A percentile compares a stretch with the other conserved stretches of the same genome.
Conservation (phyloP, 2,797 vertebrate species). For the Pangasius mekongensis region DNA sequence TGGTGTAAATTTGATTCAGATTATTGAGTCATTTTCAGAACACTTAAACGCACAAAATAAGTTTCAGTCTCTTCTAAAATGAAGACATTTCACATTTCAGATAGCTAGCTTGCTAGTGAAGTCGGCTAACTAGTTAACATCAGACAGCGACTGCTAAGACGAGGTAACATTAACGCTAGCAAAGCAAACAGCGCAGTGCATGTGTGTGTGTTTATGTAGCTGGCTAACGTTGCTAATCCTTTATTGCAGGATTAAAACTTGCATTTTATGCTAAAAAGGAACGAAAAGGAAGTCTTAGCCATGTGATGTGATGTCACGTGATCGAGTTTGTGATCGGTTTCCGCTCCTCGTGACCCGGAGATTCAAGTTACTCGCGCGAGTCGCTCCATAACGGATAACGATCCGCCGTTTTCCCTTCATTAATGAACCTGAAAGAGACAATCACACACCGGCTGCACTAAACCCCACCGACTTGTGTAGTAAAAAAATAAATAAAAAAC, state of each 20-base stretch:
- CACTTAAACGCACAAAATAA: too few species aligned
- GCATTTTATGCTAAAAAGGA: not conserved
- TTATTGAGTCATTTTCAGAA: too few species aligned
- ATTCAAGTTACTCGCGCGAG: not conserved
- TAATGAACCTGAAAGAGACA: slow-evolving; percentile 47
- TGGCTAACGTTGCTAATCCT: not conserved
- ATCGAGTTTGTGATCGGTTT: not conserved
- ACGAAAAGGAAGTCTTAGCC: not conserved
- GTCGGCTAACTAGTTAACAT: not conserved
- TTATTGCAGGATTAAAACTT: not conserved
- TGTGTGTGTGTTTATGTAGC: not conserved
- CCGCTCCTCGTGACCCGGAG: not conserved
- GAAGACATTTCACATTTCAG: not conserved
- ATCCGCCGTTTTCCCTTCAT: not conserved
- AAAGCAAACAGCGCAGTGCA: not conserved
- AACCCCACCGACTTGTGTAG: not conserved
- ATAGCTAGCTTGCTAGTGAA: not conserved
- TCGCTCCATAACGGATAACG: not conserved
- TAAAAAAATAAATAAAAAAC: not conserved
- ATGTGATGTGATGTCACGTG: not conserved
- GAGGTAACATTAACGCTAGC: not conserved
- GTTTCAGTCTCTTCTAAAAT: not conserved
- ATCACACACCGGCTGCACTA: slow-evolving; percentile 51
- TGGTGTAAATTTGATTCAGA: not conserved
- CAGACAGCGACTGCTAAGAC: not conserved